These are phyloP conservation scores for Lycorma delicatula DNA, from an alignment of 1,140 invertebrate genomes.

Conservation along the genomic window DNA sequence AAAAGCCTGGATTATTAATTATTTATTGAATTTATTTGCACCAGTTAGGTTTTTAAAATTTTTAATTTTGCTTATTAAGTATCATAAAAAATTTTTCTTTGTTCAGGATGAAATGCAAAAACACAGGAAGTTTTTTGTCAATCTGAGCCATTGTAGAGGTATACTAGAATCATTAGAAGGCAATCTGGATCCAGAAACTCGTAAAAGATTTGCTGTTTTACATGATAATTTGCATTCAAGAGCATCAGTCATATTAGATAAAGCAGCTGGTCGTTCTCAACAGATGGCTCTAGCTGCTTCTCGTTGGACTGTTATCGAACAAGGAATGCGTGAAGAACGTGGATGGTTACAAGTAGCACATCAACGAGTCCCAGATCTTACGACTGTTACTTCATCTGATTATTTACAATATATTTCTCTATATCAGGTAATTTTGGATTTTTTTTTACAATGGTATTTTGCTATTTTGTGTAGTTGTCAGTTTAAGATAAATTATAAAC, in stretches of 20 bases:
- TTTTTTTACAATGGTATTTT: no score
- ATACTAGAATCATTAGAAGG: conserved; percentile 76
- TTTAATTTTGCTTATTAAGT: not conserved
- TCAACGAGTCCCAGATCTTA: conserved; percentile 68
- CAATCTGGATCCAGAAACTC: conserved; percentile 69
- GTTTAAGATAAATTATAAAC: no score
- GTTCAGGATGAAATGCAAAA: conserved; percentile 70
- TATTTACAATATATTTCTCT: conserved; percentile 75
- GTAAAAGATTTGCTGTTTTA: conserved; percentile 58
- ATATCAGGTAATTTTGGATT: conserved; percentile 62
- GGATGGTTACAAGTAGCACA: conserved; percentile 72
- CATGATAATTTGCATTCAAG: conserved; percentile 64
- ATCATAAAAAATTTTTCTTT: not conserved
- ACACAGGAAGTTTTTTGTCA: conserved; percentile 79
- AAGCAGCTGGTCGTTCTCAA: conserved; percentile 65
- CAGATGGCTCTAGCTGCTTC: conserved; percentile 74
- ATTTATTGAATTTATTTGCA: conserved; percentile 3
- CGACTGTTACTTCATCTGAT: conserved; percentile 65
- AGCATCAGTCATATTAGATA: conserved; percentile 64
- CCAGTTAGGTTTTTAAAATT: not conserved
- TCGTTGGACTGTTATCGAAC: conserved; percentile 68
- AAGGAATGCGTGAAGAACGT: conserved; percentile 69
- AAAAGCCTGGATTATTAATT: not conserved
- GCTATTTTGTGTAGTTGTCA: no score
- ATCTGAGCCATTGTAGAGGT: conserved; percentile 71